Evolutionary conservation across 2,797 vertebrate genomes (phyloP), one percentile per base, ranked within the genome.

Genomic region (Pangasius sanitwongsei): DNA sequence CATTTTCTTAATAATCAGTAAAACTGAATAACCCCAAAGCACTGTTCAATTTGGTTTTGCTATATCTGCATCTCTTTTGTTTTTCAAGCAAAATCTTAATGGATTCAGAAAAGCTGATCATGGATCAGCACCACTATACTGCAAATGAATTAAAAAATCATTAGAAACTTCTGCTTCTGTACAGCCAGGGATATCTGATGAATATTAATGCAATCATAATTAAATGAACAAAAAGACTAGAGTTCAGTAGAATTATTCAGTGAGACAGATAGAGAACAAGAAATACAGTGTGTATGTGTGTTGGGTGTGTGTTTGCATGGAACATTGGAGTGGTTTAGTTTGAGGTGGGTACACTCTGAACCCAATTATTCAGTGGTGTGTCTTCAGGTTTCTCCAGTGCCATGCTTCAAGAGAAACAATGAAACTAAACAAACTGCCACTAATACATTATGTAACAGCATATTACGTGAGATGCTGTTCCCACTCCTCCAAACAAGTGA

Each of bases 281-380:
- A 50, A 31, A 50, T 78, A 31, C 44, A n/a, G 87, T 44, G 53
- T 34, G 44, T 18, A 4, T 80, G 37, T 44, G 81, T 44, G 81
- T 61, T 41, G 41, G 78, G 65, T 87, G 85, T 89, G 77, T 87
- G 55, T 83, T 75, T 77, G 48, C 41, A 48, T 82, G 44, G 53
- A 82, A 72, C 53, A 50, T 41, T 41, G 67, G 89, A 84, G 80
- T 70, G 55, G 80, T 84, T 89, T 69, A 70, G 61, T 83, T 87
- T 70, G 61, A 70, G n/a, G 50, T 85, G 15, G 48, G 69, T 89
- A 75, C 85, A 87, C 93, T 94, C 88, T 59, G 57, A 93, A 93
- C 92, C 93, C 93, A 95, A 95, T 95, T 94, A 95, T 91, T 89
- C 87, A 90, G 77, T 91, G 92, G 37, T 90, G 59, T 92, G 91